Conservation (phyloP, 2,113 vertebrate species). For the Varanus salvator region DNA sequence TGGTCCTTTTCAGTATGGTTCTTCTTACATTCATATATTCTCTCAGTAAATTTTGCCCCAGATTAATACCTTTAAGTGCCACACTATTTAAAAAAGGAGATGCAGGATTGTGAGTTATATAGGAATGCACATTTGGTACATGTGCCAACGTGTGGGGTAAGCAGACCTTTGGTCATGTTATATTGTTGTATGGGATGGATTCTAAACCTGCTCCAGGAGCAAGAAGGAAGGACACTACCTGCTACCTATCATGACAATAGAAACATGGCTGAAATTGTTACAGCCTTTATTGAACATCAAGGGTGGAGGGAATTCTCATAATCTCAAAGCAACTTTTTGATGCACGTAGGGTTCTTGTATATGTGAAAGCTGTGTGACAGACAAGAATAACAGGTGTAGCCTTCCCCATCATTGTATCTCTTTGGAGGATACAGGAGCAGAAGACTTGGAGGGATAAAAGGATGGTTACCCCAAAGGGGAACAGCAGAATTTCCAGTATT, state of each 20-base stretch:
- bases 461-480: background rate
- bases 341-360: background rate
- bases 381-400: background rate
- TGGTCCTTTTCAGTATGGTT: too few relatives aligned
- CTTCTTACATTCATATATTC: too few relatives aligned
- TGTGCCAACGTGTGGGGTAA: background rate
- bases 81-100: background rate
- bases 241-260: background rate
- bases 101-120: background rate
- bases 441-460: background rate
- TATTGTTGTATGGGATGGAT: background rate
- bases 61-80: background rate
- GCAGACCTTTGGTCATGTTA: background rate
- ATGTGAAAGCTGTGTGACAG: background rate
- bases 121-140: too few relatives aligned
- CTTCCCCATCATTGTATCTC: background rate
- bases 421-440: background rate
- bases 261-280: background rate
- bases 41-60: background rate
- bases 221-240: background rate
- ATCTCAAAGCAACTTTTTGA: background rate
- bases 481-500: background rate
- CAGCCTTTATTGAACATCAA: conserved; percentile 3
- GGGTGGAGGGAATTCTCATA: background rate
- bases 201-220: background rate